Evolutionary conservation across 2,888 invertebrate genomes (phyloP).

Genomic region (Habrosyne pyritoides): DNA sequence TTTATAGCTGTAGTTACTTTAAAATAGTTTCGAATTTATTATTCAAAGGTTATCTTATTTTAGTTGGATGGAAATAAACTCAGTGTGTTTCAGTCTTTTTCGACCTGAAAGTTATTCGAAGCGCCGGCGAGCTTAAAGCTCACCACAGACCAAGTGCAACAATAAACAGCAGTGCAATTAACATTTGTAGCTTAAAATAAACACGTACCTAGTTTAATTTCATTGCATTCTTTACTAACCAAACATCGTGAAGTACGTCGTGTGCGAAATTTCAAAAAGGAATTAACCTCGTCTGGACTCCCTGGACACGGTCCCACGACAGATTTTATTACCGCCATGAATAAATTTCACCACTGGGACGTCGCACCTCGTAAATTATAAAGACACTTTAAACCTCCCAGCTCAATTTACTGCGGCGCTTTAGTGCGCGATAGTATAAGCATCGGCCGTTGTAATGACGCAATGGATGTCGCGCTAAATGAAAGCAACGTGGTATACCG

Average conservation of each 20-base stretch:
- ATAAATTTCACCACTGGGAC: constrained; percentile 71
- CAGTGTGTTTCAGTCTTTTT: neutral
- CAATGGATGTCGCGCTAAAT: constrained; percentile 39
- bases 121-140: neutral
- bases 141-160: constrained; percentile 1
- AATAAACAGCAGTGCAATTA: constrained; percentile 2
- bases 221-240: neutral
- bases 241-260: neutral
- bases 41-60: neutral
- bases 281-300: constrained; percentile 53
- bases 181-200: neutral
- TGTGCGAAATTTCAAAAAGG: constrained; percentile 62
- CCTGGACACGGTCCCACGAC: constrained; percentile 59
- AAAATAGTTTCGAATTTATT: neutral
- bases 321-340: constrained; percentile 80
- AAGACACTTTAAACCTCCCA: constrained; percentile 57
- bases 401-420: constrained; percentile 56
- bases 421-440: constrained; percentile 44
- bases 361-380: constrained; percentile 69
- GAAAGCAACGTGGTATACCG: constrained; percentile 20
- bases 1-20: neutral
- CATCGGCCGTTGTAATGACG: constrained; percentile 27
- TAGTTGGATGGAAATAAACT: neutral
- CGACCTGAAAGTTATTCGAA: neutral
- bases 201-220: constrained; percentile 3